Conservation (phyloP, 2,797 vertebrate genomes). For the Phrynocephalus vlangalii region DNA sequence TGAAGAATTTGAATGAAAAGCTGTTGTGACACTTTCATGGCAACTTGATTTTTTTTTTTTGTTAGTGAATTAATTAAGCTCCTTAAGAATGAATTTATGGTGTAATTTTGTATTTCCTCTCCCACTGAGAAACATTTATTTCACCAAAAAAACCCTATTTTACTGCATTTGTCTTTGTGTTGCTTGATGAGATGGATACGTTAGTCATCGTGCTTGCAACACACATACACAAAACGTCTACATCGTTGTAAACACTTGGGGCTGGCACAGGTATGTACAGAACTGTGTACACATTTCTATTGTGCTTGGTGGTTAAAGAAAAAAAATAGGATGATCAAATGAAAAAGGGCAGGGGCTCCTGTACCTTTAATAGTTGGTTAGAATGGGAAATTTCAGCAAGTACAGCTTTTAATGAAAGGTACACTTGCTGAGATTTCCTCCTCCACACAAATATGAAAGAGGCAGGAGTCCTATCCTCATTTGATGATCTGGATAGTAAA, state of each 20-base stretch:
- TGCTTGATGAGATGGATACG: not conserved
- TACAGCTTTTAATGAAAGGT: too few relatives aligned
- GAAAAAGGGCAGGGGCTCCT: too few relatives aligned
- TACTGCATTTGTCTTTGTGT: conserved; percentile 66
- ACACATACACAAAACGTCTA: not conserved
- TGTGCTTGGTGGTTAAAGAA: not conserved
- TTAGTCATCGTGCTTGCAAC: conserved; percentile 48
- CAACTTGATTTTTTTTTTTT: conserved; percentile 75
- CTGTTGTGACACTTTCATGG: conserved; percentile 60
- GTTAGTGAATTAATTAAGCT: conserved; percentile 74
- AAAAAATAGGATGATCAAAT: too few relatives aligned
- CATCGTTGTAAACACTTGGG: not conserved
- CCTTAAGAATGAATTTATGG: conserved; percentile 24
- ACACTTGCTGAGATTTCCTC: too few relatives aligned
- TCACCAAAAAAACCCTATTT: conserved; percentile 49
- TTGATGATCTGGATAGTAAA: too few relatives aligned
- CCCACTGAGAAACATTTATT: conserved; percentile 70
- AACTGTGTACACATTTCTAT: not conserved
- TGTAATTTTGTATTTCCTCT: conserved; percentile 64
- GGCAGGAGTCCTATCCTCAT: too few relatives aligned
- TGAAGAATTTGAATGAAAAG: conserved; percentile 62
- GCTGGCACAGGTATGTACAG: not conserved
- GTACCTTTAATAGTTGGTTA: too few relatives aligned
- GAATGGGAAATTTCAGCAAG: too few relatives aligned
- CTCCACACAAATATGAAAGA: too few relatives aligned